Percentiles rank a stretch among this genome's conserved stretches.
Conservation (phyloP, 2,797 vertebrate species). For the Myotis myotis region DNA sequence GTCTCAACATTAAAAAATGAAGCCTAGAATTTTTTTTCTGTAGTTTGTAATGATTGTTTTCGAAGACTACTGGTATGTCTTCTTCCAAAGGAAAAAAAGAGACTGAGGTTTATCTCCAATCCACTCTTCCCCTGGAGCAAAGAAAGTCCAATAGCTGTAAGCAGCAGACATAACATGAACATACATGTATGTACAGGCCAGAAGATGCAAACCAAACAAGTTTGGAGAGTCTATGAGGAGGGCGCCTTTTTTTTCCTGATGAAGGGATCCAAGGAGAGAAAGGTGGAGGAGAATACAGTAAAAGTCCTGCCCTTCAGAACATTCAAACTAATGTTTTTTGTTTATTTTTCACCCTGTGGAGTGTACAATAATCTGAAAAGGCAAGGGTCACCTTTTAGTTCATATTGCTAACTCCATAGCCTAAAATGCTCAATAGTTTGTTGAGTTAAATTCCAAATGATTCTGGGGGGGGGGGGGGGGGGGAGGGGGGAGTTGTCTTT, state of each 20-base stretch:
- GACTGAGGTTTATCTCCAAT: not conserved
- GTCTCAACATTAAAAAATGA: not conserved
- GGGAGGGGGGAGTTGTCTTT: not conserved
- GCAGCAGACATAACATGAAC: not conserved
- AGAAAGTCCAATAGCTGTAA: not conserved
- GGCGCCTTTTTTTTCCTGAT: not conserved
- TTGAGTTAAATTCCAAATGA: not conserved
- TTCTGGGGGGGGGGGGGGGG: fast-evolving
- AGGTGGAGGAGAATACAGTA: not conserved
- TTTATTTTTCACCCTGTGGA: not conserved
- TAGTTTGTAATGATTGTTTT: not conserved
- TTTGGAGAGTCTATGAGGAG: not conserved
- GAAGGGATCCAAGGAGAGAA: not conserved
- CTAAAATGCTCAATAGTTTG: not conserved
- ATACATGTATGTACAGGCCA: not conserved
- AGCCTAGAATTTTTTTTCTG: not conserved
- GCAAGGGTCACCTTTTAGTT: not conserved
- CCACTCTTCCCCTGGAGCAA: not conserved
- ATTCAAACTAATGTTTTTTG: not conserved
- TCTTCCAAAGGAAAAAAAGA: not conserved
- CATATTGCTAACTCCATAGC: not conserved
- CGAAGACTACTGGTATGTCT: not conserved
- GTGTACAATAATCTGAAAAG: not conserved
- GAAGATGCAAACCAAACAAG: not conserved
- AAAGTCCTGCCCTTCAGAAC: not conserved